These are phyloP conservation scores for Microcebus lehilahytsara DNA, from an alignment of 2,113 vertebrate species.

Conservation along the genomic window DNA sequence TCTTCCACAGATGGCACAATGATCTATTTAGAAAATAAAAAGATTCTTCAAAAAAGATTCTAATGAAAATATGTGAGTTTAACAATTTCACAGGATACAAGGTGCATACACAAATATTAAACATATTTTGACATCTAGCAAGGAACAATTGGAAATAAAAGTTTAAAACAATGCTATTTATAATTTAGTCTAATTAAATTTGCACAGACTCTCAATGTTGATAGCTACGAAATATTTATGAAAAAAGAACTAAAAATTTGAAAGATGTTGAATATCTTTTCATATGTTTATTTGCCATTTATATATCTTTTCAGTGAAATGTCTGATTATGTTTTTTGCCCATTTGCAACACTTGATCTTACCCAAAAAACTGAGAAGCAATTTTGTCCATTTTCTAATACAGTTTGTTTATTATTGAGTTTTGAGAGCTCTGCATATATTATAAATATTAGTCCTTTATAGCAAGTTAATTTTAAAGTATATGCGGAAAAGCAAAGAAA, in stretches of 20 bases:
- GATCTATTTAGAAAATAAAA: too few relatives aligned
- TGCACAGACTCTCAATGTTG: background rate
- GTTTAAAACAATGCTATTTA: background rate
- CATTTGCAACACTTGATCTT: background rate
- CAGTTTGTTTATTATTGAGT: background rate
- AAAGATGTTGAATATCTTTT: background rate
- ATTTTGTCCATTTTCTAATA: too few relatives aligned
- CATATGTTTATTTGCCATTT: background rate
- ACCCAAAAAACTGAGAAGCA: too few relatives aligned
- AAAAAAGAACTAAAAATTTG: background rate
- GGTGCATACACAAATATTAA: background rate
- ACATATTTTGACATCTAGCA: background rate
- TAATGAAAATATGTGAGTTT: background rate
- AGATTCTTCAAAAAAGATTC: background rate
- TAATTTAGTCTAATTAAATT: background rate
- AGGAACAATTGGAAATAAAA: background rate
- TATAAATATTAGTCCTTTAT: background rate
- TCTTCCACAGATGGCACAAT: too few relatives aligned
- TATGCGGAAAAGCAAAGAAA: background rate
- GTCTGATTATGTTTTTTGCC: background rate
- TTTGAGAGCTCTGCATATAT: background rate
- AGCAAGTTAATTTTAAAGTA: background rate
- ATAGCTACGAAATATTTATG: too few relatives aligned
- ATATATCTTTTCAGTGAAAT: background rate
- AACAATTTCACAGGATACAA: background rate